phyloP scores from a whole-genome alignment of 2,113 vertebrate genomes.

The Pipa parva region DNA sequence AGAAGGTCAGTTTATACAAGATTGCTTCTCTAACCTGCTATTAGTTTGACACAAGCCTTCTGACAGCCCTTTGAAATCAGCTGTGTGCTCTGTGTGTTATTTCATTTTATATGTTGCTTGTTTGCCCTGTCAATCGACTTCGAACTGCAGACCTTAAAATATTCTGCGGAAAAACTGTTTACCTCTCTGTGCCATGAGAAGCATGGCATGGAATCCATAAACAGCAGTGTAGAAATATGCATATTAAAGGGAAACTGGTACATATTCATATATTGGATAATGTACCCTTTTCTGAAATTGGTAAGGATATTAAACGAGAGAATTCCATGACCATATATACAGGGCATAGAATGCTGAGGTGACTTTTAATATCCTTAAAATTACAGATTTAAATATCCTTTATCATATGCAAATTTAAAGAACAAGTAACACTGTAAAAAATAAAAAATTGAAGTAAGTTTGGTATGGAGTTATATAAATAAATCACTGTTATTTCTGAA shows the following conservation, averaged over 20 bases:
- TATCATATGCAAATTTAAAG: too few relatives aligned
- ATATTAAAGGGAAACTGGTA: background rate
- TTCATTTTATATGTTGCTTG: background rate
- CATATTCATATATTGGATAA: background rate
- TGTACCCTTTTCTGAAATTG: background rate
- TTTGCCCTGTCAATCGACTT: background rate
- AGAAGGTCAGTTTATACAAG: slow-evolving; percentile 6
- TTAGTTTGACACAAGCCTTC: slow-evolving; percentile 1
- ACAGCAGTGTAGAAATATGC: background rate
- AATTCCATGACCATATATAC: background rate
- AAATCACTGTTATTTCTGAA: too few relatives aligned
- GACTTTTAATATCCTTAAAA: too few relatives aligned
- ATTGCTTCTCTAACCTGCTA: slow-evolving; percentile 12
- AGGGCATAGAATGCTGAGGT: too few relatives aligned
- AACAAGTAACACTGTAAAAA: too few relatives aligned
- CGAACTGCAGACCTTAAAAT: background rate
- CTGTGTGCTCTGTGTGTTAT: slow-evolving; percentile 8
- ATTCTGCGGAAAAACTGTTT: background rate
- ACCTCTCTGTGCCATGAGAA: background rate
- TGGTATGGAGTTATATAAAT: too few relatives aligned
- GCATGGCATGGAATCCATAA: background rate
- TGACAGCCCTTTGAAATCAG: slow-evolving; percentile 1
- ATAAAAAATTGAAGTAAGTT: too few relatives aligned
- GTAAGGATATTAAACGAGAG: background rate
- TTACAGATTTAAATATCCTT: too few relatives aligned